Evolutionary conservation across 2,113 vertebrate species (phyloP).

Genomic region (Mus spicilegus): DNA sequence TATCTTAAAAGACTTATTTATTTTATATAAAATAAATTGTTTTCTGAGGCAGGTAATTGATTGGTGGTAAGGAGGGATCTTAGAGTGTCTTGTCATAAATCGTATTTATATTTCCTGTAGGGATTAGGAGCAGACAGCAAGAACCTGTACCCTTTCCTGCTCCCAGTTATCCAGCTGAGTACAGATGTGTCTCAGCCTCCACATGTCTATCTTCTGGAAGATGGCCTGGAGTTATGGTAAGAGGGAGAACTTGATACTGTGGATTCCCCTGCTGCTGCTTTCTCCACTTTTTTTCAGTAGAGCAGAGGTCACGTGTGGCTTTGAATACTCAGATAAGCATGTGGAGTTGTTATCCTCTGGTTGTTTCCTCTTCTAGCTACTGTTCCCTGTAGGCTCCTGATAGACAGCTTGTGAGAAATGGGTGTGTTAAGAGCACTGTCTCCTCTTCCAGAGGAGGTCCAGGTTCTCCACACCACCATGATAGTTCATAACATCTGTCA

Average conservation of each 20-base stretch:
- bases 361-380: not conserved
- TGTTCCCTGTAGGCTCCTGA: not conserved
- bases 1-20: slow-evolving; percentile 7
- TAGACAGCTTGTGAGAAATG: not conserved
- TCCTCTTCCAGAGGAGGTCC: not conserved
- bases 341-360: not conserved
- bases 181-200: slow-evolving; percentile 98
- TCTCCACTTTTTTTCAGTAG: not conserved
- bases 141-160: slow-evolving; percentile 97
- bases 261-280: not conserved
- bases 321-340: not conserved
- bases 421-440: not conserved
- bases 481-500: not conserved
- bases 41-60: slow-evolving; percentile 61
- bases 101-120: slow-evolving; percentile 85
- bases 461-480: not conserved
- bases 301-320: slow-evolving; percentile 29
- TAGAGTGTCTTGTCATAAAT: slow-evolving; percentile 61
- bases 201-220: slow-evolving; percentile 98
- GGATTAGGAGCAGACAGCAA: slow-evolving; percentile 96
- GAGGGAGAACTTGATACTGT: slow-evolving; percentile 66
- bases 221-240: slow-evolving; percentile 98
- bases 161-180: slow-evolving; percentile 98
- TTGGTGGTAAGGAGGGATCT: slow-evolving; percentile 3
- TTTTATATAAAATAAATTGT: slow-evolving; percentile 54